phyloP scores from a whole-genome alignment of 30 jellyfish, hydroid and myxozoan species.

The Cassiopea andromeda region DNA sequence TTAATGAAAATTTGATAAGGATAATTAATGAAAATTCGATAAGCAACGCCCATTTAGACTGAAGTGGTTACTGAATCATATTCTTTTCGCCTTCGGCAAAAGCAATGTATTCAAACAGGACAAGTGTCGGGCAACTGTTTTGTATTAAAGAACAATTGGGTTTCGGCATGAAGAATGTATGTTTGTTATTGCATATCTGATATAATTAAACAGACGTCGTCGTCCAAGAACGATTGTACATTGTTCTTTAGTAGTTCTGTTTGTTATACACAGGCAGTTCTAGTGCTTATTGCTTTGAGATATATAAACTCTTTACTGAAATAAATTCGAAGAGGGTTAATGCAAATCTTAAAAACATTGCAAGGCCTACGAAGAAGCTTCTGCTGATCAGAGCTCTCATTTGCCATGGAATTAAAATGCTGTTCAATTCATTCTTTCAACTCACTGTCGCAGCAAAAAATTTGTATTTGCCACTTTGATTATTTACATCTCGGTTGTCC shows the following conservation, averaged over 20 bases:
- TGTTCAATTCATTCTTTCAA: too few relatives aligned
- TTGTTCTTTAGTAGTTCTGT: not conserved
- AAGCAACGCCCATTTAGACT: not conserved
- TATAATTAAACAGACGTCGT: not conserved
- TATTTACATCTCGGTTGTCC: too few relatives aligned
- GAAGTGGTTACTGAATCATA: not conserved
- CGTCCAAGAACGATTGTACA: not conserved
- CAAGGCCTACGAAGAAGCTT: too few relatives aligned
- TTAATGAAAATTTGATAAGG: not conserved
- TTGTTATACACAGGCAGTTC: too few relatives aligned
- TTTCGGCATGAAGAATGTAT: not conserved
- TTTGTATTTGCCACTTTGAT: too few relatives aligned
- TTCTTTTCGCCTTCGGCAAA: not conserved
- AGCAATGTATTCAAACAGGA: conserved; percentile 6
- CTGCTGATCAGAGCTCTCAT: too few relatives aligned
- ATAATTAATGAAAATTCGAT: not conserved
- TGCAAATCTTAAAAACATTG: too few relatives aligned
- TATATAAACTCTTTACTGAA: too few relatives aligned
- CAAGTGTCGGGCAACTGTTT: not conserved
- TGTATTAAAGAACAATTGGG: not conserved
- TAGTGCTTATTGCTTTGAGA: too few relatives aligned
- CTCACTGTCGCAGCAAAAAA: too few relatives aligned
- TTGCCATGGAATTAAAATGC: too few relatives aligned
- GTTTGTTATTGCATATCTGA: not conserved
- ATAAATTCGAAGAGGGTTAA: too few relatives aligned